These are phyloP conservation scores for Paraplagusia blochii DNA, from an alignment of 2,113 vertebrate species.

Conservation along the genomic window DNA sequence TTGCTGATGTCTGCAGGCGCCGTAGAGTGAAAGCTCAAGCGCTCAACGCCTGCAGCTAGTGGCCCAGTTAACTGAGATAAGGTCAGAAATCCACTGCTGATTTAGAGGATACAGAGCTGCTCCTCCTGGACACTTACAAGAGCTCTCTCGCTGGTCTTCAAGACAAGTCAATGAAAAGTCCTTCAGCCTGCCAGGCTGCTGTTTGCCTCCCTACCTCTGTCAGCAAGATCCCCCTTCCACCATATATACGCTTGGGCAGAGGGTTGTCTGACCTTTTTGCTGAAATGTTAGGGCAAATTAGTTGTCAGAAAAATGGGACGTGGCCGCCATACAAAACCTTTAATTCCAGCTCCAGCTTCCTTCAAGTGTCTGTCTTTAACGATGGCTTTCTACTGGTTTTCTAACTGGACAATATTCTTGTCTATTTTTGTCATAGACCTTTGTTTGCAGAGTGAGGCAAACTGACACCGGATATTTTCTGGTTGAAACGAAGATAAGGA, in stretches of 20 bases:
- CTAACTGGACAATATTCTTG: neutral
- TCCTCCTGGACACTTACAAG: conserved; percentile 60
- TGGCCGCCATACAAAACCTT: conserved; percentile 57
- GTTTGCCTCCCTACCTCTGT: conserved; percentile 9
- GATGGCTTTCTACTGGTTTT: no score
- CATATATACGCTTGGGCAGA: conserved; percentile 65
- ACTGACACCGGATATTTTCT: neutral
- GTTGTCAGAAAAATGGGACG: conserved; percentile 64
- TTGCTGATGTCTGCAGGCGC: conserved; percentile 25
- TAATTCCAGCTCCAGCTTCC: conserved; percentile 4
- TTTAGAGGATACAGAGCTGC: conserved; percentile 40
- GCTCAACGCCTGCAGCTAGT: conserved; percentile 25
- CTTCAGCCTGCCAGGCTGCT: conserved; percentile 53
- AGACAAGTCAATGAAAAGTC: conserved; percentile 54
- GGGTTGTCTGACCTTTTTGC: conserved; percentile 73
- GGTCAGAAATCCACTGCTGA: conserved; percentile 42
- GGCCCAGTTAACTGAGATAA: conserved; percentile 40
- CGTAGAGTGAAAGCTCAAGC: conserved; percentile 25
- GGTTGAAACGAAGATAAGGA: neutral
- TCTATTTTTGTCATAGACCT: neutral
- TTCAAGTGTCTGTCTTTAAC: no score
- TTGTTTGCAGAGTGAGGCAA: neutral
- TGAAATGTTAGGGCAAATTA: conserved; percentile 76
- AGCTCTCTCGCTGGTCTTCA: conserved; percentile 20
- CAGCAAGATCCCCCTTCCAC: conserved; percentile 46